Percentiles rank a stretch among this genome's conserved stretches.
phyloP scores from a whole-genome alignment of 2,113 vertebrate species.

The Psilopogon haemacephalus region DNA sequence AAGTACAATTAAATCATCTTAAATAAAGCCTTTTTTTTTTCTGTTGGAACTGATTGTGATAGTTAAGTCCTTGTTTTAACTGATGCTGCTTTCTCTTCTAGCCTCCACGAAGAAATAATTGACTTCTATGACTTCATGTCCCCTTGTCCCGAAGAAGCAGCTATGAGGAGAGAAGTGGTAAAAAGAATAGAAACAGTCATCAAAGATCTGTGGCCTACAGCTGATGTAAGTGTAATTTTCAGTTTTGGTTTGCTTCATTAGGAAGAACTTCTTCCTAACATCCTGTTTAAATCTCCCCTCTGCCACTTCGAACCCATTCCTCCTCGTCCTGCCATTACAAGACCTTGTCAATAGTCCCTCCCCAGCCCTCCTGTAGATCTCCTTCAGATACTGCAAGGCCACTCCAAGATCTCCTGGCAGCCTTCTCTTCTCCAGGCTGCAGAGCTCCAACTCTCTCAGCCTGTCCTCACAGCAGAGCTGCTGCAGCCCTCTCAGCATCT shows the following conservation, averaged over 20 bases:
- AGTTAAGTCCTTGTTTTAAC: not conserved
- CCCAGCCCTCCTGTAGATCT: no score
- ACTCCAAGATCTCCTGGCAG: no score
- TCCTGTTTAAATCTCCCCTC: no score
- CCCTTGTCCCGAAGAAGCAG: constrained; percentile 92
- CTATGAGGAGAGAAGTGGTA: constrained; percentile 97
- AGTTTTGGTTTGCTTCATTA: not conserved
- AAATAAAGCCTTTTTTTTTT: not conserved
- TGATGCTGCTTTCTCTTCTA: constrained; percentile 45
- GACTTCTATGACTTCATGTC: constrained; percentile 99
- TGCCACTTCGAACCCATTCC: no score
- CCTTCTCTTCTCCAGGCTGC: no score
- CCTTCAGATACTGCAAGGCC: no score
- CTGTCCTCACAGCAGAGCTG: no score
- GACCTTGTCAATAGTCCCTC: no score
- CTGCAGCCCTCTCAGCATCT: no score
- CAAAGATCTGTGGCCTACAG: constrained; percentile 95
- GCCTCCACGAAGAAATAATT: constrained; percentile 96
- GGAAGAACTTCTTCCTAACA: no score
- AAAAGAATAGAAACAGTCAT: constrained; percentile 93
- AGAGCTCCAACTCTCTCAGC: no score
- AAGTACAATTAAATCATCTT: not conserved
- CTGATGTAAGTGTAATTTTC: constrained; percentile 83
- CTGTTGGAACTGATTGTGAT: not conserved
- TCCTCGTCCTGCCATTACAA: no score